Percentiles rank a stretch among this genome's conserved stretches.
phyloP scores from a whole-genome alignment of 2,797 vertebrate species.

The Sphenopsis melanotis region DNA sequence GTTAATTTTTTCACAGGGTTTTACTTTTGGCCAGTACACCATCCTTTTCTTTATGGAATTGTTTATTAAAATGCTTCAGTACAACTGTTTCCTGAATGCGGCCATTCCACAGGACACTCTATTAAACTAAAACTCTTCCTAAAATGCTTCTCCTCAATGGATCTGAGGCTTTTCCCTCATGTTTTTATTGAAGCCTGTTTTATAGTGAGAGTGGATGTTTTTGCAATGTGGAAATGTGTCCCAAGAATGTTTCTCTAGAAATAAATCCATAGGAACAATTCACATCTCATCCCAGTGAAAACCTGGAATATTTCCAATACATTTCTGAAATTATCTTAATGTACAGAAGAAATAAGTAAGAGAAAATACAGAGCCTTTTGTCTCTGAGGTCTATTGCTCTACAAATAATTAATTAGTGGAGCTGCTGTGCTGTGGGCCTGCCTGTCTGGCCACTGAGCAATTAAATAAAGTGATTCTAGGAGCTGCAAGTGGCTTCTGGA shows the following conservation, averaged over 20 bases:
- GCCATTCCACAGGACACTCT: not conserved
- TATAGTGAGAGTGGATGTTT: not conserved
- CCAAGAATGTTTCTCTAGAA: not conserved
- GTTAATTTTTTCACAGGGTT: not conserved
- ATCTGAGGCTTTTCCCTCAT: not conserved
- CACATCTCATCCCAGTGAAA: not conserved
- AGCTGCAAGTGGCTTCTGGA: constrained; percentile 29
- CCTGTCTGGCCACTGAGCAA: constrained; percentile 53
- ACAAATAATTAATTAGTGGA: constrained; percentile 54
- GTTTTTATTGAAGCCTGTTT: not conserved
- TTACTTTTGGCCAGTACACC: not conserved
- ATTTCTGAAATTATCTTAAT: not conserved
- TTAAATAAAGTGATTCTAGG: constrained; percentile 49
- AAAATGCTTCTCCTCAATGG: not conserved
- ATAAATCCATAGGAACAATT: not conserved
- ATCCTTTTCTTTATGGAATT: not conserved
- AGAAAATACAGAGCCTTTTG: not conserved
- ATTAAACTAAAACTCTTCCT: not conserved
- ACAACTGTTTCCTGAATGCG: fast-evolving
- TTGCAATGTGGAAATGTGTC: not conserved
- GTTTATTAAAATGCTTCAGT: not conserved
- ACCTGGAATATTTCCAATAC: not conserved
- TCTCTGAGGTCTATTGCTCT: not conserved
- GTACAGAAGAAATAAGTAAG: not conserved
- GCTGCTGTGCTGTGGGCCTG: not conserved